phyloP scores from a whole-genome alignment of 2,113 vertebrate genomes.

The Festucalex cinctus region DNA sequence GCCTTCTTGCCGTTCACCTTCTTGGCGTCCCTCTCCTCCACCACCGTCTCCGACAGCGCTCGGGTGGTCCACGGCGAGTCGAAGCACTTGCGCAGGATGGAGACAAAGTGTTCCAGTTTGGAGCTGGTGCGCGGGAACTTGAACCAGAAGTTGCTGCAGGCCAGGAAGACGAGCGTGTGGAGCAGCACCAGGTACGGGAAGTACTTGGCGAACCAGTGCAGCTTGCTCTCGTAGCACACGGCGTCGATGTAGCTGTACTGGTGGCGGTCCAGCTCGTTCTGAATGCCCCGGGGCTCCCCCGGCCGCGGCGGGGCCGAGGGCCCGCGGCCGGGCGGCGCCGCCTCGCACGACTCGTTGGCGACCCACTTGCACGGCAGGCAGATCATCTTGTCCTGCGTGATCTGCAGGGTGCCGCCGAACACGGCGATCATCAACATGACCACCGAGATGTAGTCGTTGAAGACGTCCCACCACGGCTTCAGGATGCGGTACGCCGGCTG shows the following conservation, averaged over 20 bases:
- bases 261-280: constrained; percentile 91
- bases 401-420: constrained; percentile 93
- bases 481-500: constrained; percentile 97
- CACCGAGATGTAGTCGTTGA: constrained; percentile 97
- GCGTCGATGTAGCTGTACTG: constrained; percentile 99
- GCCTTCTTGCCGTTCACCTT: constrained; percentile 99
- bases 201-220: constrained; percentile 99
- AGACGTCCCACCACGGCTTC: constrained; percentile 99
- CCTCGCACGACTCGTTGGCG: constrained; percentile 84
- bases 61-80: constrained; percentile 97
- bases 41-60: constrained; percentile 93
- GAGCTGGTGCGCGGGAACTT: constrained; percentile 98
- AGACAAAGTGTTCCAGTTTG: constrained; percentile 97
- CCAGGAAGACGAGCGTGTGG: constrained; percentile 95
- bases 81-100: constrained; percentile 96
- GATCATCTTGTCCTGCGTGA: constrained; percentile 99
- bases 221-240: constrained; percentile 92
- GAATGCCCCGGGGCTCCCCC: constrained; percentile 85
- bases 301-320: constrained; percentile 22
- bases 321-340: constrained; percentile 45
- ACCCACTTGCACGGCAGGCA: constrained; percentile 98
- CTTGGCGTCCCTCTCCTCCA: constrained; percentile 97
- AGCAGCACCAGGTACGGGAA: constrained; percentile 96
- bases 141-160: constrained; percentile 99
- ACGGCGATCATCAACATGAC: constrained; percentile 99